Conservation (phyloP, 2,797 vertebrate species). For the Muscicapa comitata region DNA sequence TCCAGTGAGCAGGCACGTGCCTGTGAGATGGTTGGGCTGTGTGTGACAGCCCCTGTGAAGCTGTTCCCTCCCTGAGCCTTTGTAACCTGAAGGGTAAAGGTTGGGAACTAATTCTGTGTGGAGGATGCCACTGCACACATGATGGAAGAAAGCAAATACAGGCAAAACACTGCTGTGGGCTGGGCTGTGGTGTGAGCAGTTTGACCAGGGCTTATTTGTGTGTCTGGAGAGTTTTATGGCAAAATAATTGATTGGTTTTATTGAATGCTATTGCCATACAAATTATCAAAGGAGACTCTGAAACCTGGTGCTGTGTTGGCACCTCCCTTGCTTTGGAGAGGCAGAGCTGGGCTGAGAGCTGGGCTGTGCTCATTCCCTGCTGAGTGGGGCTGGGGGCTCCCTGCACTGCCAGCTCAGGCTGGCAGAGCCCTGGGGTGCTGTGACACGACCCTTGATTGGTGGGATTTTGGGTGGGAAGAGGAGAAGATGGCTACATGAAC, state of each 20-base stretch:
- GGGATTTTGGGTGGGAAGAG: neutral
- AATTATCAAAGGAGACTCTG: neutral
- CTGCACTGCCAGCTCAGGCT: neutral
- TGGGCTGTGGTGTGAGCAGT: neutral
- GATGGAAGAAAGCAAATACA: neutral
- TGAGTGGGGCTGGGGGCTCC: neutral
- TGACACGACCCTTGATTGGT: fast-evolving
- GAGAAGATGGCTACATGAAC: fast-evolving
- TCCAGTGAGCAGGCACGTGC: fast-evolving
- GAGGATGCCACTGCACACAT: neutral
- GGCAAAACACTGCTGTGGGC: neutral
- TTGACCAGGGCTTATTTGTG: neutral
- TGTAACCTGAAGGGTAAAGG: neutral
- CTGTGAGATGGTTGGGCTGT: fast-evolving
- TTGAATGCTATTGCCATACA: neutral
- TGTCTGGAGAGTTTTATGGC: neutral
- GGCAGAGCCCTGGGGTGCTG: neutral
- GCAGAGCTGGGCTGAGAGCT: neutral
- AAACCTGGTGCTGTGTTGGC: neutral
- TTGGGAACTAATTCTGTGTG: neutral
- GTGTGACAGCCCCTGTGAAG: neutral
- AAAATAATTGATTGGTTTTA: neutral
- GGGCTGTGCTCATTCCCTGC: neutral
- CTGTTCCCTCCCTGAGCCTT: neutral
- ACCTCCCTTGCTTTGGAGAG: neutral